Evolutionary conservation across 2,888 invertebrate genomes (phyloP).

Genomic region (Stomorhina lunata): DNA sequence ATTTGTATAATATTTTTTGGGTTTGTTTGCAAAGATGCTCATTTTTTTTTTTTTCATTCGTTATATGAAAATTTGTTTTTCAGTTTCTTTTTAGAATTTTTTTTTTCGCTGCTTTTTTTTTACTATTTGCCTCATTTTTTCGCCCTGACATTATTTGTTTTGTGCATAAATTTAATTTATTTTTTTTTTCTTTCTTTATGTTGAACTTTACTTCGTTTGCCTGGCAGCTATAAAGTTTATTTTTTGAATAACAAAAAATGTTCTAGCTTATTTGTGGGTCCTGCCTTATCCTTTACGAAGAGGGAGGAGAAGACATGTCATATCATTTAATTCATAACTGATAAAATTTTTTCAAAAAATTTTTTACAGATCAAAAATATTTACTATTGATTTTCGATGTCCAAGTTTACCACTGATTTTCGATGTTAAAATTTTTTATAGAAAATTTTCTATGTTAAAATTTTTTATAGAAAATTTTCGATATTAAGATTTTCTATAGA

Average conservation of each 20-base stretch:
- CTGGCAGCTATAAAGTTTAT: slow-evolving; percentile 46
- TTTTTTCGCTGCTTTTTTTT: slow-evolving; percentile 8
- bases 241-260: not conserved
- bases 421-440: no score
- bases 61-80: slow-evolving; percentile 30
- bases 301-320: not conserved
- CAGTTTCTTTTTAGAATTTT: slow-evolving; percentile 36
- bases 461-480: no score
- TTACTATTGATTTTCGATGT: no score
- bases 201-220: slow-evolving; percentile 56
- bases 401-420: no score
- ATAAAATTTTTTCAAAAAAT: no score
- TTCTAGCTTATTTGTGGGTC: slow-evolving; percentile 10
- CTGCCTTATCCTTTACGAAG: not conserved
- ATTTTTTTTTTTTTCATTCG: no score
- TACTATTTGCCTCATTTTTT: slow-evolving; percentile 34
- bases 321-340: no score
- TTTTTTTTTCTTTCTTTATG: slow-evolving; percentile 12
- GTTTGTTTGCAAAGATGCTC: slow-evolving; percentile 42
- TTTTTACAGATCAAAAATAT: no score
- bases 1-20: slow-evolving; percentile 20
- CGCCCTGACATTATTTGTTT: slow-evolving; percentile 60
- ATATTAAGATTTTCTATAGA: no score
- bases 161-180: slow-evolving; percentile 59
- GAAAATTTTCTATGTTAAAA: no score